phyloP scores from a whole-genome alignment of 2,113 vertebrate genomes.

The Equus przewalskii region DNA sequence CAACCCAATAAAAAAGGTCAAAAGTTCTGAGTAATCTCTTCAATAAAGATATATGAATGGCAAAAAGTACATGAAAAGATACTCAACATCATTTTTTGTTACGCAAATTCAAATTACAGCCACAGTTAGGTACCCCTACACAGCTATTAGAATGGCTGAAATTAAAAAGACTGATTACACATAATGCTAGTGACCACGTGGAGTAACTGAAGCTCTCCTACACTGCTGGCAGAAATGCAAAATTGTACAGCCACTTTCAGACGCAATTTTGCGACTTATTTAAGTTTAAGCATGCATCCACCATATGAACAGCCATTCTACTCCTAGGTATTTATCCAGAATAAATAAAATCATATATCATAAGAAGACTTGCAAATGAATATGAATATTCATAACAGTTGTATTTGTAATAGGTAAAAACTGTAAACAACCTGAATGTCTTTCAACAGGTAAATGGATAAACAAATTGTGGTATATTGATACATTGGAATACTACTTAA shows the following conservation, averaged over 20 bases:
- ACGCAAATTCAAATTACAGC: neutral
- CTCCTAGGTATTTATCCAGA: neutral
- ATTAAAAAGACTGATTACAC: neutral
- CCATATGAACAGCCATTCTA: neutral
- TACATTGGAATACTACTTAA: neutral
- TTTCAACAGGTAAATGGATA: neutral
- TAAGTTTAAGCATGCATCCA: neutral
- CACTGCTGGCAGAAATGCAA: neutral
- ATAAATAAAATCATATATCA: neutral
- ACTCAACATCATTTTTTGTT: neutral
- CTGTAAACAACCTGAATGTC: neutral
- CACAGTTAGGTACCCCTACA: neutral
- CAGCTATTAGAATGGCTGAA: neutral
- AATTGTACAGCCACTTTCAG: neutral
- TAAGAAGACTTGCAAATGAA: neutral
- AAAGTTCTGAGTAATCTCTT: neutral
- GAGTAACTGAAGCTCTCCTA: neutral
- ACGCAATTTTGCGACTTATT: neutral
- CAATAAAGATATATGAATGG: neutral
- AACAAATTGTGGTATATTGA: neutral
- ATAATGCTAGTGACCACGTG: neutral
- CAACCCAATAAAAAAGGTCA: neutral
- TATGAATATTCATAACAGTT: neutral
- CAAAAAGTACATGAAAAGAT: neutral
- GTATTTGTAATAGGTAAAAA: neutral